Percentiles rank a stretch among this genome's conserved stretches.
These are phyloP conservation scores for Himalopsyche tibetana DNA, from an alignment of 2,888 invertebrate species.

Conservation along the genomic window DNA sequence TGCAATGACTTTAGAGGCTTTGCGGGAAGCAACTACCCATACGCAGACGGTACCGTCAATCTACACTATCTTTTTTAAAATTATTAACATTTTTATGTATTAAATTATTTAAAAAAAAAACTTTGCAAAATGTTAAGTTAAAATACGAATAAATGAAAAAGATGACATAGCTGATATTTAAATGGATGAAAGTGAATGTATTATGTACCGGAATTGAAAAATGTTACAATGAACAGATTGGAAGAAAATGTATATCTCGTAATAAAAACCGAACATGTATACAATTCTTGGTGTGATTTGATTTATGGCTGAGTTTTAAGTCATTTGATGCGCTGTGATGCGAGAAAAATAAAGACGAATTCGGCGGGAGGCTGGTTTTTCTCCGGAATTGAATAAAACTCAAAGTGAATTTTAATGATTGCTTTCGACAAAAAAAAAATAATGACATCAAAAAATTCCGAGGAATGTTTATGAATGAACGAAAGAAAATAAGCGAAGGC, in stretches of 20 bases:
- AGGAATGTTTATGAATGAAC: slow-evolving; percentile 24
- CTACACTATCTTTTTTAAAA: too few relatives aligned
- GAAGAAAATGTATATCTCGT: not conserved
- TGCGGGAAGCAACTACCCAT: too few relatives aligned
- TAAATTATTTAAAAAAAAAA: too few relatives aligned
- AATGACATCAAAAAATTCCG: not conserved
- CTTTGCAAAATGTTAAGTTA: too few relatives aligned
- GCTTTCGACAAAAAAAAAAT: slow-evolving; percentile 11
- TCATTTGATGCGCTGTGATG: slow-evolving; percentile 19
- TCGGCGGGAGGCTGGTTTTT: not conserved
- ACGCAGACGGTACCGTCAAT: too few relatives aligned
- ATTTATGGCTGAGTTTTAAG: not conserved
- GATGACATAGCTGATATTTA: too few relatives aligned
- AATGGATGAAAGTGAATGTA: too few relatives aligned
- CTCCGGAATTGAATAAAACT: slow-evolving; percentile 14
- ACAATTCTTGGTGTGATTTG: not conserved
- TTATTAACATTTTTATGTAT: too few relatives aligned
- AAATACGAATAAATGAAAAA: too few relatives aligned
- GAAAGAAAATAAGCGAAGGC: not conserved
- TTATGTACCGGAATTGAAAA: not conserved
- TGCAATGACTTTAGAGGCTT: too few relatives aligned
- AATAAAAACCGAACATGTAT: not conserved
- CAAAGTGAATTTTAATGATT: slow-evolving; percentile 26
- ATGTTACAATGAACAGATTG: not conserved
- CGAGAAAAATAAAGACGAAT: slow-evolving; percentile 9